phyloP scores from a whole-genome alignment of 2,888 invertebrate species.

The Aquatica leii region DNA sequence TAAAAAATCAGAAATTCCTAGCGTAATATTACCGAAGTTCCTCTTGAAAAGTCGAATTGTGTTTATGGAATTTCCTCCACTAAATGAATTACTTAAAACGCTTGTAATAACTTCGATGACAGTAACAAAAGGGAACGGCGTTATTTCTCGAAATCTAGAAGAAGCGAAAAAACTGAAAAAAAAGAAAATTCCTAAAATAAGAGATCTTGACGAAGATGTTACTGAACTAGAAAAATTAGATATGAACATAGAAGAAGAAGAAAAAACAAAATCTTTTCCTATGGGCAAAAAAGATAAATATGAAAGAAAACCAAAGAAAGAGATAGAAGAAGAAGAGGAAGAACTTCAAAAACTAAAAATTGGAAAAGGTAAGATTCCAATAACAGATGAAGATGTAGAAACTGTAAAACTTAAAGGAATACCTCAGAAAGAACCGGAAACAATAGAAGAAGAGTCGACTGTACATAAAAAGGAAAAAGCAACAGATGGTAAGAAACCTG shows the following conservation, averaged over 20 bases:
- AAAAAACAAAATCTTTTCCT: constrained; percentile 56
- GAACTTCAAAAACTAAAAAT: constrained; percentile 56
- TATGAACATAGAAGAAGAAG: constrained; percentile 57
- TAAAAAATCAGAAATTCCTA: constrained; percentile 49
- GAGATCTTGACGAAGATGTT: constrained; percentile 56
- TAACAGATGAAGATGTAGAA: constrained; percentile 50
- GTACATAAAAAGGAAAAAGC: constrained; percentile 48
- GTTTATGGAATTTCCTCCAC: constrained; percentile 61
- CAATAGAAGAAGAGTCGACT: constrained; percentile 22
- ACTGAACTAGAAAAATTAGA: constrained; percentile 61
- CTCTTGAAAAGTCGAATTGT: constrained; percentile 75
- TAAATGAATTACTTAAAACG: constrained; percentile 49
- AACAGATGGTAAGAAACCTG: constrained; percentile 40
- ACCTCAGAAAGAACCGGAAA: constrained; percentile 56
- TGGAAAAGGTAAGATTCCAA: constrained; percentile 61
- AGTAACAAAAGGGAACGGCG: constrained; percentile 56
- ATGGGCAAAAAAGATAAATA: constrained; percentile 56
- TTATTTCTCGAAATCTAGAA: constrained; percentile 62
- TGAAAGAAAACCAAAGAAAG: constrained; percentile 38
- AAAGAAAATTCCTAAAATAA: constrained; percentile 58
- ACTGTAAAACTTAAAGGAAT: constrained; percentile 57
- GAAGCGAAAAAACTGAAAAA: constrained; percentile 62
- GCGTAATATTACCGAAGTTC: constrained; percentile 67
- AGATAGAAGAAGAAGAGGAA: constrained; percentile 36
- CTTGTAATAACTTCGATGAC: constrained; percentile 53